phyloP scores from a whole-genome alignment of 2,797 vertebrate genomes.

The Coregonus sp. region DNA sequence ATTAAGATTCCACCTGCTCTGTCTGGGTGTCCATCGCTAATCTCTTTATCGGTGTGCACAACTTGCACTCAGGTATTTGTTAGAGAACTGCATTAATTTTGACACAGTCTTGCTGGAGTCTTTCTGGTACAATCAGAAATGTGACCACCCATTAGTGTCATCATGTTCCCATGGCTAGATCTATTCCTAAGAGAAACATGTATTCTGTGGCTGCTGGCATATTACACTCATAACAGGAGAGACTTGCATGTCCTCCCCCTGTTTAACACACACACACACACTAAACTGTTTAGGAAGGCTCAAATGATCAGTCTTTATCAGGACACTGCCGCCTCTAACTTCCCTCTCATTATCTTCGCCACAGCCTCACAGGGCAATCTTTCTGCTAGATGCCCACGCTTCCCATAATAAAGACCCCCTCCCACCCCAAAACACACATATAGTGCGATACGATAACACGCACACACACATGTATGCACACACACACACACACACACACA shows the following conservation, averaged over 20 bases:
- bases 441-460: neutral
- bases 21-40: neutral
- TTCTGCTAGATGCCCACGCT: slow-evolving; percentile 53
- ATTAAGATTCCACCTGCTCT: slow-evolving; percentile 17
- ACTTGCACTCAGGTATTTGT: neutral
- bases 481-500: slow-evolving; percentile 26
- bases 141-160: neutral
- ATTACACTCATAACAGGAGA: slow-evolving; percentile 16
- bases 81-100: neutral
- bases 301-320: slow-evolving; percentile 53
- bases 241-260: slow-evolving; percentile 38
- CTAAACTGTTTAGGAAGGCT: slow-evolving; percentile 45
- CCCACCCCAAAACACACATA: slow-evolving; percentile 41
- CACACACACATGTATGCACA: no score
- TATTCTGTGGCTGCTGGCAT: neutral
- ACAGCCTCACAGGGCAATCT: slow-evolving; percentile 60
- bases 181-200: neutral
- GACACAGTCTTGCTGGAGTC: neutral
- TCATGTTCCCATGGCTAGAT: neutral
- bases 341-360: slow-evolving; percentile 76
- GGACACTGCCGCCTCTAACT: slow-evolving; percentile 54
- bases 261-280: no score
- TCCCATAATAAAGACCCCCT: slow-evolving; percentile 45
- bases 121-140: neutral
- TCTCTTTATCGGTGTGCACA: neutral